Base-by-base conservation (phyloP, 2,113 vertebrate genomes). In the Pelecanoides urinatrix region DNA sequence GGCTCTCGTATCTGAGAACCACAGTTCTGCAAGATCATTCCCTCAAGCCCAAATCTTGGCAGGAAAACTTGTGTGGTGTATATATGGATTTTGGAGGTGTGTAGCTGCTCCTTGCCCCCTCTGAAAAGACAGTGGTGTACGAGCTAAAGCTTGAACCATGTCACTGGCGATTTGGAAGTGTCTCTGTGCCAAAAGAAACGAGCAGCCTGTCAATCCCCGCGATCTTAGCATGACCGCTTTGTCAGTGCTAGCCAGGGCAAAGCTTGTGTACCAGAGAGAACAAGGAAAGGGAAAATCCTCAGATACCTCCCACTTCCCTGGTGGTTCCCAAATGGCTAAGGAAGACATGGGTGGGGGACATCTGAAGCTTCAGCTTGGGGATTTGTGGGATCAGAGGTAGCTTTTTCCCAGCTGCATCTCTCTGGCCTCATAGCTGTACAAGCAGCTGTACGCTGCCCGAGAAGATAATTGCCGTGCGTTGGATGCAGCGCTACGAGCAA, bases 401-500 rank as follows among this genome's bases (percentile, higher is more conserved):
- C 62, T 83, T 68, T 63, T 59, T 13, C 67, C 26, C 53, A 29
- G 42, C 30, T n/a, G 42, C 52, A 34, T 27, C 42, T 34, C 66
- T 82, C 30, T 4, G 3, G 36, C 63, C 49, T 71, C 2, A 1
- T 7, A 25, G 81, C 61, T 45, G 30, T 34, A 42, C 36, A 40
- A 32, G 2, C 15, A 38, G 38, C 49, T 11, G 29, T 44, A 30
- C 6, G 10, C 13, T n/a, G 73, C 10, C 22, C 19, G 53, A 36
- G 53, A 58, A 52, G 61, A 49, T 6, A 65, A 17, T 12, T 84
- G 65, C 40, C 18, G 0, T 10, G 49, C 2, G 2, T 3, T 34
- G 78, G 56, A 15, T 6, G 17, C 22, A 55, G 44, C 1, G 2
- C 30, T 0, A 1, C 40, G 20, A 50, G 32, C 9, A 21, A 17